A percentile compares a stretch with the other conserved stretches of the same genome.
Evolutionary conservation across 2,113 vertebrate species (phyloP).

Genomic region (Cebus imitator): DNA sequence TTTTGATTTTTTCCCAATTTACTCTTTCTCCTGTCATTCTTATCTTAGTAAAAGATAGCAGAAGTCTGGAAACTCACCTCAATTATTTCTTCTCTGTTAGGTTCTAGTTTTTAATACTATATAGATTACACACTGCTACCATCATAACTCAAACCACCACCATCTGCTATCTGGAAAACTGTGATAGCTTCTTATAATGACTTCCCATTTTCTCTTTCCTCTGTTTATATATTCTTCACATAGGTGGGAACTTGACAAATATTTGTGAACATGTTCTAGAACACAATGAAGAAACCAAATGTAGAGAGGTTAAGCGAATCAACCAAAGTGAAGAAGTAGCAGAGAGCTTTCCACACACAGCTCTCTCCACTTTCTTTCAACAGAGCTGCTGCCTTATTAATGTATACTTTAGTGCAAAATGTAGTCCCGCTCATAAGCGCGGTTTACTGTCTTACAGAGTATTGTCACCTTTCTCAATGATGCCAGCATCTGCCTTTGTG

Average conservation of each 20-base stretch:
- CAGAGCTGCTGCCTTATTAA: too few relatives aligned
- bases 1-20: background rate
- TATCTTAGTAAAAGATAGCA: background rate
- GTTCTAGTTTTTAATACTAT: background rate
- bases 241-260: background rate
- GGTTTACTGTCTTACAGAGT: background rate
- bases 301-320: background rate
- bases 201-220: background rate
- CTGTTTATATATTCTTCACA: background rate
- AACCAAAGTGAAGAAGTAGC: background rate
- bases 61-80: background rate
- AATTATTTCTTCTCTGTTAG: background rate
- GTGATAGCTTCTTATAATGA: background rate
- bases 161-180: background rate
- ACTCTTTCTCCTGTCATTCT: background rate
- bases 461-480: background rate
- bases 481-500: background rate
- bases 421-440: background rate
- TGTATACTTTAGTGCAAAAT: background rate
- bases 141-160: background rate
- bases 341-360: background rate
- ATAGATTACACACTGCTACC: background rate
- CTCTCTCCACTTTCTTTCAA: background rate
- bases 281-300: background rate
- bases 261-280: background rate